Evolutionary conservation across 2,797 vertebrate species (phyloP).

Genomic region (Botia almorhae): DNA sequence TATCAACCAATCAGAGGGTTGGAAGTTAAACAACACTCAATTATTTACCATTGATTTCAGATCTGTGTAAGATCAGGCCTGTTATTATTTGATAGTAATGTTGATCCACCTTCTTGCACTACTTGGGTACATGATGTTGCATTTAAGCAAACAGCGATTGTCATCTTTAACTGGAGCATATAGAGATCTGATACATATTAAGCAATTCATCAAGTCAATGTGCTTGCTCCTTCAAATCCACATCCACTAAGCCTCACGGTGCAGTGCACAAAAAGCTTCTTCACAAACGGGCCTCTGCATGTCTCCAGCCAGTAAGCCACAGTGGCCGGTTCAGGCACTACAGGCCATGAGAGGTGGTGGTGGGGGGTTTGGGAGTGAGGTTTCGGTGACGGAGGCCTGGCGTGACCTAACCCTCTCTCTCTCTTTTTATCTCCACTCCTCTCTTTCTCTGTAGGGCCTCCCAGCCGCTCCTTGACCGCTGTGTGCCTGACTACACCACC

Average conservation of each 20-base stretch:
- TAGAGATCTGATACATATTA: background rate
- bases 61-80: background rate
- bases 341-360: slow-evolving; percentile 64
- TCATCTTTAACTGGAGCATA: background rate
- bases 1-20: background rate
- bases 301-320: slow-evolving; percentile 47
- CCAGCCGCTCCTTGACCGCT: slow-evolving; percentile 96
- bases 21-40: background rate
- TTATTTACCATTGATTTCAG: background rate
- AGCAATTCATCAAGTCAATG: background rate
- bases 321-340: slow-evolving; percentile 51
- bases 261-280: slow-evolving; percentile 5
- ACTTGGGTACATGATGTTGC: background rate
- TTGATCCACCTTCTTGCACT: too few relatives aligned
- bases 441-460: slow-evolving; percentile 83
- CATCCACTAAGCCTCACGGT: background rate
- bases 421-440: slow-evolving; percentile 70
- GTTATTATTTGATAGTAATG: background rate
- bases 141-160: background rate
- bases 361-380: slow-evolving; percentile 72
- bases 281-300: background rate
- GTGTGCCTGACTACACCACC: slow-evolving; percentile 97
- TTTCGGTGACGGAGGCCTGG: slow-evolving; percentile 71
- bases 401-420: slow-evolving; percentile 77
- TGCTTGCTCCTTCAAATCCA: background rate